Evolutionary conservation across 2,797 vertebrate species (phyloP), one percentile per base, ranked within the genome.

Genomic region (Acipenser transmontanus): DNA sequence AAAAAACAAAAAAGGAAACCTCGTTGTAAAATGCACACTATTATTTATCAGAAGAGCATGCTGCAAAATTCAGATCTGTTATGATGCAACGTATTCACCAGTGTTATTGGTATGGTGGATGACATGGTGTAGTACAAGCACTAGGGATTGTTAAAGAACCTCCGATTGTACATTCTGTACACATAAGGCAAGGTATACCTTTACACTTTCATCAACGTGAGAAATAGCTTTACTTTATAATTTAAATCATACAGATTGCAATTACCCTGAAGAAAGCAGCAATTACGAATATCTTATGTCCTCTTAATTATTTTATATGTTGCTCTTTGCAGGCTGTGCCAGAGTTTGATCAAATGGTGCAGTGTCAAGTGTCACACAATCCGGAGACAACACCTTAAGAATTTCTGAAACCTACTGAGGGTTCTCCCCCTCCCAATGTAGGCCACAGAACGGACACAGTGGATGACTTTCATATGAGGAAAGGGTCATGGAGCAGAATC

Each of bases 181-280:
- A 57, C 62, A 56, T 73, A 82, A 82, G 82, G 84, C 82, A 54
- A 82, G 79, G 83, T 65, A 64, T 65, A 80, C 75, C 80, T 82
- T 73, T 76, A 82, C 81, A 82, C 80, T 83, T 81, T 80, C 85
- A 84, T 86, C 80, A 78, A 82, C 74, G 69, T 77, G 79, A 85
- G 81, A 86, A 81, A 81, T 81, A 61, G 84, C 34, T 34, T 77
- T 82, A 80, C 82, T 82, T 85, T 77, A 86, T 80, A 78, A 82
- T 76, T 69, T 77, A 79, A 72, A 79, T 70, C 52, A 72, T 82
- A 74, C 81, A 79, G 80, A 86, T 80, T 79, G 84, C 85, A 88
- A 77, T 91, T 84, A 90, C 86, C 86, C 87, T 88, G 86, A 87
- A 89, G 63, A 88, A 87, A 91, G 90, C 90, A 91, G 90, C 90